phyloP scores from a whole-genome alignment of 1,140 invertebrate species.

The Drosophila lacertosa region DNA sequence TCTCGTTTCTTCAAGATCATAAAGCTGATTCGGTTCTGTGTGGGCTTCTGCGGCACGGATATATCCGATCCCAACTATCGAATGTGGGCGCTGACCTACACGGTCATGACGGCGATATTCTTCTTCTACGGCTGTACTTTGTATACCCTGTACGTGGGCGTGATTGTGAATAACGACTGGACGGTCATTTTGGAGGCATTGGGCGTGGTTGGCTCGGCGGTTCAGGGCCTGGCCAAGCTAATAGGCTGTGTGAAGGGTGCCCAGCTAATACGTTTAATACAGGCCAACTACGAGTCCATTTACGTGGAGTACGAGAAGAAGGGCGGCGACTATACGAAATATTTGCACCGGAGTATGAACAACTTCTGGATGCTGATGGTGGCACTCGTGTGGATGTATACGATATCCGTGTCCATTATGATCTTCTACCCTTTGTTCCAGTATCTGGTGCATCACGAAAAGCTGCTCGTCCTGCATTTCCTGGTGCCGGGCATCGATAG shows the following conservation, averaged over 20 bases:
- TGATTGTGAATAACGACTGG: constrained; percentile 39
- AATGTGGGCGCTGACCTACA: constrained; percentile 57
- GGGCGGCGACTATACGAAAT: constrained; percentile 42
- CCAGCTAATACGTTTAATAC: constrained; percentile 21
- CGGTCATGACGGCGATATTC: constrained; percentile 18
- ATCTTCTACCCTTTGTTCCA: constrained; percentile 42
- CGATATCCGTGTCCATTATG: neutral
- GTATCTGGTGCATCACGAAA: constrained; percentile 34
- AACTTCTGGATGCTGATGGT: constrained; percentile 40
- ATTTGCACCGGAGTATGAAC: constrained; percentile 46
- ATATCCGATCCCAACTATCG: constrained; percentile 50
- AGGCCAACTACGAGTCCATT: constrained; percentile 44
- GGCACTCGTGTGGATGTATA: constrained; percentile 29
- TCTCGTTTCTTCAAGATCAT: constrained; percentile 41
- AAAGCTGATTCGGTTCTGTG: constrained; percentile 51
- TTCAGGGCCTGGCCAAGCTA: constrained; percentile 52
- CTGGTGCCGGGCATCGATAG: constrained; percentile 51
- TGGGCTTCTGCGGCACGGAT: constrained; percentile 51
- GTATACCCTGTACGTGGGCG: constrained; percentile 62
- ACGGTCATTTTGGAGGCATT: constrained; percentile 57
- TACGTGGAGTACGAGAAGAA: constrained; percentile 51
- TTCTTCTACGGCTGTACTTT: constrained; percentile 47
- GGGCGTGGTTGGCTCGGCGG: constrained; percentile 34
- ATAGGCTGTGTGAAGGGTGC: constrained; percentile 11
- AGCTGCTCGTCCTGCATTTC: constrained; percentile 59